Conservation (phyloP, 2,113 vertebrate species). For the Tautogolabrus adspersus region DNA sequence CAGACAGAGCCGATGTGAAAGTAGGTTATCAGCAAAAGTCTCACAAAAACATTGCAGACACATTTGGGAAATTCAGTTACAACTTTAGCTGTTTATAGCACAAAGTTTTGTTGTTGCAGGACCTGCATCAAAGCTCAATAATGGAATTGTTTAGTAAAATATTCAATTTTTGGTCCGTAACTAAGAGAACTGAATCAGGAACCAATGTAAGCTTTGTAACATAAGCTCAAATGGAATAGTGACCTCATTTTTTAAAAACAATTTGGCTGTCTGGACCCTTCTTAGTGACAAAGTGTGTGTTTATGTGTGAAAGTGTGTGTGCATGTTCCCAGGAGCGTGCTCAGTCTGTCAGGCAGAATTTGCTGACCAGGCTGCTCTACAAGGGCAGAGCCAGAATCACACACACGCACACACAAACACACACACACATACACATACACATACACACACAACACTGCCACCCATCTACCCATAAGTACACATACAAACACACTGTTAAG, state of each 20-base stretch:
- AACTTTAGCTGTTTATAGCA: too few relatives aligned
- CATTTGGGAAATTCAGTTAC: slow-evolving; percentile 1
- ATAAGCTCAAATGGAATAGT: neutral
- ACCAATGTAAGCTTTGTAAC: too few relatives aligned
- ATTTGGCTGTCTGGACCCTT: neutral
- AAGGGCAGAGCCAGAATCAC: slow-evolving; percentile 65
- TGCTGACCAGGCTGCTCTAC: slow-evolving; percentile 67
- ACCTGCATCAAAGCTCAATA: too few relatives aligned
- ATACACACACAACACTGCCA: neutral
- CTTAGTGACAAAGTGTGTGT: slow-evolving; percentile 34
- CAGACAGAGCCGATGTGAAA: slow-evolving; percentile 33
- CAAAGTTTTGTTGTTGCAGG: too few relatives aligned
- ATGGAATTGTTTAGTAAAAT: too few relatives aligned
- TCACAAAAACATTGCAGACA: slow-evolving; percentile 18
- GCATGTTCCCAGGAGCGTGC: slow-evolving; percentile 47
- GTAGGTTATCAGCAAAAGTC: slow-evolving; percentile 22
- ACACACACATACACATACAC: neutral
- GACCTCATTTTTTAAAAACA: neutral
- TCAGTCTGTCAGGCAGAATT: slow-evolving; percentile 66
- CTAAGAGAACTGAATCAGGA: too few relatives aligned
- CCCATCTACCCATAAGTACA: slow-evolving; percentile 14
- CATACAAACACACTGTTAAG: slow-evolving; percentile 36
- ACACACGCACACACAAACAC: neutral
- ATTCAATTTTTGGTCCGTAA: too few relatives aligned
- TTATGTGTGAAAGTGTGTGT: slow-evolving; percentile 41